Conservation (phyloP, 2,113 vertebrate species). For the Neotragus pygmaeus region DNA sequence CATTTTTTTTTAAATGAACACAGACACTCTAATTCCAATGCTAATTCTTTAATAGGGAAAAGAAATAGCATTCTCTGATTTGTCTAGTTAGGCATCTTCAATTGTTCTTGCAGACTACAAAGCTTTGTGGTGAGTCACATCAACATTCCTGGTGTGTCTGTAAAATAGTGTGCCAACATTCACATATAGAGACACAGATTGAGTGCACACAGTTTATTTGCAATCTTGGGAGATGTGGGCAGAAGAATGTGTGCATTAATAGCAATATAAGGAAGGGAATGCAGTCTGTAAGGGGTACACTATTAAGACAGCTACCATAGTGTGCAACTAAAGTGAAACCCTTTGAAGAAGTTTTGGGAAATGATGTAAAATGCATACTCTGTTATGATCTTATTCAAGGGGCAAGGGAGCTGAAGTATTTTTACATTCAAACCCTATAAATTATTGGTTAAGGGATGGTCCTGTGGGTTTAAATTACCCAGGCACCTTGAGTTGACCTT, state of each 20-base stretch:
- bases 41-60: conserved; percentile 5
- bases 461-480: neutral
- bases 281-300: neutral
- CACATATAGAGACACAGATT: neutral
- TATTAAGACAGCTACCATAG: neutral
- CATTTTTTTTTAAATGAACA: neutral
- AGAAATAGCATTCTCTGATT: neutral
- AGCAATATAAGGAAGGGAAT: neutral
- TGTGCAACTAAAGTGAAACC: neutral
- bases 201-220: neutral
- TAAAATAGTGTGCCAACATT: neutral
- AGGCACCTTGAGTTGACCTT: neutral
- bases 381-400: neutral
- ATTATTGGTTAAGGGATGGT: neutral
- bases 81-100: neutral
- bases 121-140: neutral
- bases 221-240: neutral
- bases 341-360: neutral
- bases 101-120: neutral
- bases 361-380: neutral
- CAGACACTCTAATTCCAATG: neutral
- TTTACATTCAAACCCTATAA: neutral
- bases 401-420: neutral
- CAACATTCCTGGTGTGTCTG: neutral
- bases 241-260: neutral